Conservation (phyloP, 23 tunicate species). For the Styela plicata region DNA sequence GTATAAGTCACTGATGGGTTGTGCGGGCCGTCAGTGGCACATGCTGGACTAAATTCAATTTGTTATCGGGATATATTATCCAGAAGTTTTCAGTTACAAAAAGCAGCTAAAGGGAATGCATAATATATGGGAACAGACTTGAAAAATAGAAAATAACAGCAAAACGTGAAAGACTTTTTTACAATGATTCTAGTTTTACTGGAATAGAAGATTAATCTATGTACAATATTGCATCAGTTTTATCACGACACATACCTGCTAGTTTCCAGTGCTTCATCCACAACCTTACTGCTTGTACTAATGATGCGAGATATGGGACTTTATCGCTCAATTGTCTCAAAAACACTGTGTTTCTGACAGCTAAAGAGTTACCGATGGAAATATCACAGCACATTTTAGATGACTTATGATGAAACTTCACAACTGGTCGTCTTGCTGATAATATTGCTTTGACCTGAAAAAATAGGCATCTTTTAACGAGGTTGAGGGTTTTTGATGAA, state of each 20-base stretch:
- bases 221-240: too few relatives aligned
- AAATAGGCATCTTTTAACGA: too few relatives aligned
- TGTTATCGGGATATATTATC: too few relatives aligned
- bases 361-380: slow-evolving; percentile 53
- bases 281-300: slow-evolving; percentile 40
- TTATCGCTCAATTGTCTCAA: slow-evolving; percentile 23
- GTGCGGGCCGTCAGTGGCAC: too few relatives aligned
- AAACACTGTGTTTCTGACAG: slow-evolving; percentile 52
- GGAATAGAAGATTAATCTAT: too few relatives aligned
- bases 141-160: not conserved
- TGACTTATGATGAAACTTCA: slow-evolving; percentile 64
- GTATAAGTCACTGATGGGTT: too few relatives aligned
- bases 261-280: slow-evolving; percentile 93
- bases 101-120: not conserved
- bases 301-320: slow-evolving; percentile 27
- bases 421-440: slow-evolving; percentile 59
- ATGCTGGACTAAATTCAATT: too few relatives aligned
- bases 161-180: not conserved
- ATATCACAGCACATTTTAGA: slow-evolving; percentile 71
- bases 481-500: too few relatives aligned
- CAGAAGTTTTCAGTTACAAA: too few relatives aligned
- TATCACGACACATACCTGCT: too few relatives aligned
- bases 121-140: not conserved
- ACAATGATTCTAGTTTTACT: too few relatives aligned
- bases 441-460: slow-evolving; percentile 46